Evolutionary conservation across 2,888 invertebrate genomes (phyloP).

Genomic region (Drosophila nigricruria): DNA sequence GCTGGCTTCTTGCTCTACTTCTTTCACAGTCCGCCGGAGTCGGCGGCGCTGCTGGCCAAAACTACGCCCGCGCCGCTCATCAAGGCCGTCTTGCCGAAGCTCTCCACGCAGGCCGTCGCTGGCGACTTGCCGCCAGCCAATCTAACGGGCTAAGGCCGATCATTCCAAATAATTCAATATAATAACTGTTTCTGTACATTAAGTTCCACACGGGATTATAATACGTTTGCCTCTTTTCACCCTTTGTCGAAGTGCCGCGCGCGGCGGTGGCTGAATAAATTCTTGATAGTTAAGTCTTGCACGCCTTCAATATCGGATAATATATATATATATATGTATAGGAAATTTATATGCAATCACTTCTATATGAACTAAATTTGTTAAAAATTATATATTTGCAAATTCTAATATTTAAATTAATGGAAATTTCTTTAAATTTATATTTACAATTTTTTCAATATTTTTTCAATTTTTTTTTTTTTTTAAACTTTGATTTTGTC

Average conservation of each 20-base stretch:
- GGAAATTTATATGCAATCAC: neutral
- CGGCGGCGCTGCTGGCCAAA: neutral
- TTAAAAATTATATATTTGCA: neutral
- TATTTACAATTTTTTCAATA: neutral
- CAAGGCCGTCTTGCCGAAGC: constrained; percentile 9
- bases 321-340: constrained; percentile 4
- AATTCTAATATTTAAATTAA: neutral
- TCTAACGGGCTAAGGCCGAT: constrained; percentile 42
- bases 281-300: neutral
- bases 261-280: neutral
- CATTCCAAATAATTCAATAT: constrained; percentile 2
- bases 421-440: neutral
- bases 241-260: too few species aligned
- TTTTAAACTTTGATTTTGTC: neutral
- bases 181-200: constrained; percentile 37
- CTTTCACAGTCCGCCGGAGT: constrained; percentile 87
- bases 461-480: neutral
- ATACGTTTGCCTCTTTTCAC: neutral
- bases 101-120: constrained; percentile 22
- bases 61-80: neutral
- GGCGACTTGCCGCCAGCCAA: constrained; percentile 37
- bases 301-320: neutral
- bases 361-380: neutral
- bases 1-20: constrained; percentile 94
- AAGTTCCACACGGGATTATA: constrained; percentile 7